phyloP scores from a whole-genome alignment of 1,140 invertebrate species.

The Drosophila varians region DNA sequence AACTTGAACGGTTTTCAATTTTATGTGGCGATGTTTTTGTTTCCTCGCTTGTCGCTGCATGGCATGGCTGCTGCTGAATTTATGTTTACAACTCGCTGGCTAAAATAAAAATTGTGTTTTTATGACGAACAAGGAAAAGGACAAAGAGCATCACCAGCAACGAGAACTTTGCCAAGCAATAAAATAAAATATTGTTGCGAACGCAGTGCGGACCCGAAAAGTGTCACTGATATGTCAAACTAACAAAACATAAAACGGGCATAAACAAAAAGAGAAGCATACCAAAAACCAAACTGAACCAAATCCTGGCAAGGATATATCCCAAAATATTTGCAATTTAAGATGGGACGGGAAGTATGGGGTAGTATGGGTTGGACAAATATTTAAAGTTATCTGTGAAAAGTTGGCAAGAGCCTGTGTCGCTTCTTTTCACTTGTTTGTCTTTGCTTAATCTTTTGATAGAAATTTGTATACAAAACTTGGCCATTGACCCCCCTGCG shows the following conservation, averaged over 20 bases:
- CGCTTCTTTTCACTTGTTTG: conserved; percentile 68
- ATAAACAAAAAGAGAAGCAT: conserved; percentile 59
- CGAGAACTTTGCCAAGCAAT: conserved; percentile 56
- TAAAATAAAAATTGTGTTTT: conserved; percentile 75
- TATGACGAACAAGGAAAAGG: conserved; percentile 38
- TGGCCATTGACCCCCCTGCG: conserved; percentile 27
- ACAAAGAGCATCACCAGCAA: conserved; percentile 15
- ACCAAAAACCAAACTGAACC: conserved; percentile 1
- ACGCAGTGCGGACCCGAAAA: conserved; percentile 47
- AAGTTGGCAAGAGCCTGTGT: conserved; percentile 57
- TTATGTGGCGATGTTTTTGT: conserved; percentile 47
- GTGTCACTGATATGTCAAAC: conserved; percentile 81
- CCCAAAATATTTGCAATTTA: conserved; percentile 8
- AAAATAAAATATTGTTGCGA: conserved; percentile 79
- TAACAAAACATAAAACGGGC: conserved; percentile 72
- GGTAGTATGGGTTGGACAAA: conserved; percentile 24
- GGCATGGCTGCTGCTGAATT: conserved; percentile 44
- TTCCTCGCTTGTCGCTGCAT: conserved; percentile 6
- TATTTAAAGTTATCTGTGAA: conserved; percentile 75
- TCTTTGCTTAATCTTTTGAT: conserved; percentile 82
- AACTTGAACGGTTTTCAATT: conserved; percentile 70
- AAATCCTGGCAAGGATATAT: conserved; percentile 15
- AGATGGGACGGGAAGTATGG: neutral
- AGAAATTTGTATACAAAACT: conserved; percentile 80
- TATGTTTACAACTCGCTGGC: conserved; percentile 69